Base-by-base conservation (phyloP, 2,888 invertebrate species). In the Syritta pipiens region DNA sequence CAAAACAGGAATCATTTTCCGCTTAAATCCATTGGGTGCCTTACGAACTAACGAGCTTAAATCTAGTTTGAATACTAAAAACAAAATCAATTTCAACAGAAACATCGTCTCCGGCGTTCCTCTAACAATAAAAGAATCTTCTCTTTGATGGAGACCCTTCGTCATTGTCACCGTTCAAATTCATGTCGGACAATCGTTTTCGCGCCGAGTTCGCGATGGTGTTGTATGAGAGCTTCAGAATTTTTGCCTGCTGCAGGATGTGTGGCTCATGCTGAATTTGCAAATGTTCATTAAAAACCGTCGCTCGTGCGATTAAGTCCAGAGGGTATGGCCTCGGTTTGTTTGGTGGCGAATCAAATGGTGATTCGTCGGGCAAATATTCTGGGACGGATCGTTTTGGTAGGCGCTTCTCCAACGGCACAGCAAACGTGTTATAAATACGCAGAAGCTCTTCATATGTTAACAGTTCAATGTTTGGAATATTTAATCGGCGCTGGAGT, bases 401-500 rank as follows among this genome's bases (percentile, higher is more conserved):
- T 14, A 6, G 1, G 4, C 63, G 53, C 12, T 62, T 53, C 4
- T 75, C 82, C 10, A 85, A 53, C 1, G 86, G 86, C n/a, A 85
- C 59, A 4, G 83, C 84, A 79, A 85, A 86, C 5, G 83, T 83
- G 55, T 83, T 84, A 62, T 84, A 86, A 40, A 86, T 81, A 46
- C 82, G 82, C 3, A 83, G 26, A 0, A 86, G 67, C 35, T 85
- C 84, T 0, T 81, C 76, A 9, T 82, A 62, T 3, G 82, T 37
- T 59, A 85, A 60, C n/a, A 65, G 26, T 12, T 84, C 83, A 17
- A 86, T 76, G 32, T 83, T 81, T 12, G 83, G 75, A 40, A 85
- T 71, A 14, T 82, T 74, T 1, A 86, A 51, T 40, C 82, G 72
- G 0, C 85, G 84, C 85, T 86, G 19, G 37, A 37, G n/a, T n/a